Base-by-base conservation (phyloP, 1,140 invertebrate species). In the Bemisia tabaci region DNA sequence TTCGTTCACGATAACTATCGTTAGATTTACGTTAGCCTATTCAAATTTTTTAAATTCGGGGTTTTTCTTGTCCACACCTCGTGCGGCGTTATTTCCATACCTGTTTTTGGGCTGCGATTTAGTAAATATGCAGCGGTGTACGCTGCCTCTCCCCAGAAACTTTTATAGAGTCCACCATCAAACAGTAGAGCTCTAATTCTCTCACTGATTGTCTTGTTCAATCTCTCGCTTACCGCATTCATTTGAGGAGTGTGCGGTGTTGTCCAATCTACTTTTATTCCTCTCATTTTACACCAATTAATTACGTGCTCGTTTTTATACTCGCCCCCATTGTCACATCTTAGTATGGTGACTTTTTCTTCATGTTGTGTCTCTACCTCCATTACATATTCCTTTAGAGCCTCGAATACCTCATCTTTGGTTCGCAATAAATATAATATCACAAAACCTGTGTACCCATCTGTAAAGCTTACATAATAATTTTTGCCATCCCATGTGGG, bases 151-250 rank as follows among this genome's bases (percentile, higher is more conserved):
- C 69, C 71, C 78, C 78, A 80, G 66, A 77, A 74, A 1, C 2
- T 63, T 60, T 76, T 74, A 5, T 64, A 59, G 23, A 80, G 63
- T 9, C 73, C 67, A 59, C 71, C 72, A 60, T 73, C 65, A 22
- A 73, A 67, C 12, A 79, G 39, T 73, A 79, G 69, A 67, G 70
- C 72, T 22, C 75, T 63, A 5, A 76, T 75, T 64, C 66, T 73
- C 68, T 78, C 75, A 2, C 75, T 60, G 23, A 78, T 62, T 1
- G 73, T 76, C 24, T 76, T 69, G 70, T 80, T 80, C 27, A 71
- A 71, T 33, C 74, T 59, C 65, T 80, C 78, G 17, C 76, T 73
- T 22, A 78, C 70, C 5, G 78, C 78, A 70, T 81, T 80, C 70
- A 79, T 75, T 68, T 80, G 71, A 23, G 78, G 76, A 12, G 70